phyloP scores from a whole-genome alignment of 1,140 invertebrate genomes.

The Tetramorium parvispinum region DNA sequence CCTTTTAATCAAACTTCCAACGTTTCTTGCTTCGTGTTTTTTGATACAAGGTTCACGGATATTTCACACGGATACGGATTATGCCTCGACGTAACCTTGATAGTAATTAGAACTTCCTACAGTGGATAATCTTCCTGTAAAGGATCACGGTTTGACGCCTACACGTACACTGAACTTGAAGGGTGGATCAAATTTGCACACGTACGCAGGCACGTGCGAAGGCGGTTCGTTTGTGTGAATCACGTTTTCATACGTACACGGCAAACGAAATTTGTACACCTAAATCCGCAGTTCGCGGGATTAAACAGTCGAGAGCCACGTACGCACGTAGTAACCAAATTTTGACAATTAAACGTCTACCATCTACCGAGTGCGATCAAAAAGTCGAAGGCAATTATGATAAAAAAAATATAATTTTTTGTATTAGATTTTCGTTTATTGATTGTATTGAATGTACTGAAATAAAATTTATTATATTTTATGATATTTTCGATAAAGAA shows the following conservation, averaged over 20 bases:
- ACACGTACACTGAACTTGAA: constrained; percentile 30
- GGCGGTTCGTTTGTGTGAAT: constrained; percentile 9
- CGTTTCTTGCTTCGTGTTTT: constrained; percentile 14
- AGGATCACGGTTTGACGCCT: constrained; percentile 30
- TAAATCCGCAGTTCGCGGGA: constrained; percentile 39
- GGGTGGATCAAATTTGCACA: constrained; percentile 57
- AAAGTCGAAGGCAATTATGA: constrained; percentile 30
- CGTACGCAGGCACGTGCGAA: constrained; percentile 15
- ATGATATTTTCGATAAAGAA: not conserved
- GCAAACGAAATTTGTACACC: constrained; percentile 50
- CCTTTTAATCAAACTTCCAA: not conserved
- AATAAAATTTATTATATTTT: not conserved
- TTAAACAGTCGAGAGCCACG: constrained; percentile 44
- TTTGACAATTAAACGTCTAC: constrained; percentile 54
- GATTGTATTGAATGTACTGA: not conserved
- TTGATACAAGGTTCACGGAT: not conserved
- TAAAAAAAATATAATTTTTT: constrained; percentile 2
- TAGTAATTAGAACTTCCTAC: constrained; percentile 54
- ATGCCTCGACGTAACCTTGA: constrained; percentile 19
- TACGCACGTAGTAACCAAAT: constrained; percentile 58
- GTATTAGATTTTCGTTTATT: not conserved
- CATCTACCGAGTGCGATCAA: not conserved
- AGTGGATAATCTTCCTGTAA: constrained; percentile 28
- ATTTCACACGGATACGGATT: constrained; percentile 9
- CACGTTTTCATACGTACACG: constrained; percentile 34